Conservation (phyloP, 1,140 invertebrate species). For the Metopolophium dirhodum region DNA sequence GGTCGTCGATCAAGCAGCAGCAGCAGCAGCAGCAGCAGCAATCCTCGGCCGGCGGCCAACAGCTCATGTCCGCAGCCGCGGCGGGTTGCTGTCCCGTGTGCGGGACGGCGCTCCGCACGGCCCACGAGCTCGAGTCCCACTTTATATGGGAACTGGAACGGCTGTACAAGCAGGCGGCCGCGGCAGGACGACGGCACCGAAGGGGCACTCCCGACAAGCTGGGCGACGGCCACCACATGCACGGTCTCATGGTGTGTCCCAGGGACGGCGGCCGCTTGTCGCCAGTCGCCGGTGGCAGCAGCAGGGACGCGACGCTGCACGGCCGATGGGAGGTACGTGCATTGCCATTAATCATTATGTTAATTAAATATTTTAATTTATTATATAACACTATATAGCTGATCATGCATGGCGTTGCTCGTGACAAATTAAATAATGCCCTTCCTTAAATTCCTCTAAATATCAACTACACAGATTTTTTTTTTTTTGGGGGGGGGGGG, state of each 20-base stretch:
- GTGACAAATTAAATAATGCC: no score
- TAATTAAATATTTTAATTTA: no score
- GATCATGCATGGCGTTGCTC: no score
- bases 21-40: slow-evolving; percentile 23
- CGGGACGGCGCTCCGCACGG: slow-evolving; percentile 76
- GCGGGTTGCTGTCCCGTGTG: slow-evolving; percentile 79
- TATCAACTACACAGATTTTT: no score
- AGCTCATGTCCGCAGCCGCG: slow-evolving; percentile 21
- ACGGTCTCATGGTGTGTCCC: slow-evolving; percentile 58
- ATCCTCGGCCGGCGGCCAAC: background rate
- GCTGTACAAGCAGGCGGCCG: slow-evolving; percentile 67
- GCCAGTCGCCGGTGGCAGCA: slow-evolving; percentile 9
- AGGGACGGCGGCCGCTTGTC: background rate
- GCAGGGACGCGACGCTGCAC: slow-evolving; percentile 69
- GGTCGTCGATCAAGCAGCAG: background rate
- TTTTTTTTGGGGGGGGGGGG: no score
- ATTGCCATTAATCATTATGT: no score
- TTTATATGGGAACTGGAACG: slow-evolving; percentile 78
- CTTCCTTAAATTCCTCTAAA: no score
- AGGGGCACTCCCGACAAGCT: slow-evolving; percentile 62
- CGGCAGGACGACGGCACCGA: slow-evolving; percentile 58
- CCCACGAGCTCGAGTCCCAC: slow-evolving; percentile 77
- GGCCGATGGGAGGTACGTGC: slow-evolving; percentile 74
- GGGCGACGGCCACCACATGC: slow-evolving; percentile 61
- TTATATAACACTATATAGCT: no score